Evolutionary conservation across 2,113 vertebrate genomes (phyloP), one percentile per base, ranked within the genome.

Genomic region (Rafetus swinhoei): DNA sequence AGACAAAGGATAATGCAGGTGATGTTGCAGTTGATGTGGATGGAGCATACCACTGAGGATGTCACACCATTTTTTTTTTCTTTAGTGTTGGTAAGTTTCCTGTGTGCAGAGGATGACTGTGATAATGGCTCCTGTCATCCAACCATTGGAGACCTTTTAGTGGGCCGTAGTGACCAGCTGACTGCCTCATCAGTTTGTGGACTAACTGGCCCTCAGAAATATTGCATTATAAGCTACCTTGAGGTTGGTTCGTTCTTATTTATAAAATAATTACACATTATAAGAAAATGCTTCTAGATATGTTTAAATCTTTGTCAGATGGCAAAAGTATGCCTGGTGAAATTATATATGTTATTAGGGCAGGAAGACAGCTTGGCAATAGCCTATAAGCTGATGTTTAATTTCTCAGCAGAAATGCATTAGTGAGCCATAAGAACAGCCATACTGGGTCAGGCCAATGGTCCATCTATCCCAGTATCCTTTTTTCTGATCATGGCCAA

Each of bases 171-270:
- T 3, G 91, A 93, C 6, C 98, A 98, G 25, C 97, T 99, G 39
- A 98, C 93, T 0, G 98, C 98, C 54, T 98, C 99, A 0, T 99
- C 99, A 45, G 99, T 99, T 22, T 99, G 99, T 22, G 98, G 99
- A 24, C 94, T 98, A 82, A 93, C 91, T 0, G 87, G 95, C 76
- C 98, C 98, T 62, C 98, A 99, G 94, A 98, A 98, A 69, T 99
- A 99, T 92, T 99, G 99, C 97, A 99, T 99, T 94, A 92, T 99
- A 25, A 97, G 99, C 94, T 98, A 99, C 95, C 96, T 99, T 19
- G 98, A 99, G 99, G 99, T 99, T 79, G 87, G 98, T 97, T 89
- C 82, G 10, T 86, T 93, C 45, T 91, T 29, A 50, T 56, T 56
- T 82, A 16, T 74, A 15, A 55, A 81, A 84, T 77, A 53, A 85